These are phyloP conservation scores for Hylyphantes graminicola DNA, from an alignment of 1,140 invertebrate genomes.

Conservation along the genomic window DNA sequence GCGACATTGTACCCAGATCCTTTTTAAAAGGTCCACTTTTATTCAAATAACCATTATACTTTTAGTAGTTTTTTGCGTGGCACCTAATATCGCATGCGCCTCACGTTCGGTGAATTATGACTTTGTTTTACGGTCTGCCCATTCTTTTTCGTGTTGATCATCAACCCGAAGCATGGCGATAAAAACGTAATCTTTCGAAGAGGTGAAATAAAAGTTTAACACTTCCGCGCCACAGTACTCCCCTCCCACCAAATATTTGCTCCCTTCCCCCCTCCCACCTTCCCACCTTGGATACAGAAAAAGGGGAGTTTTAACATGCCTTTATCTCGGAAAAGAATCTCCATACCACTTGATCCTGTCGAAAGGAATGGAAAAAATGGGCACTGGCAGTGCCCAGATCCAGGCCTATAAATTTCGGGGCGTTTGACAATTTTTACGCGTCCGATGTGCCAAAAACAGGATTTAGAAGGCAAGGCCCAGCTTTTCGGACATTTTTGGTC, in stretches of 20 bases:
- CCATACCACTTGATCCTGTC: constrained; percentile 55
- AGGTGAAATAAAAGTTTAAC: constrained; percentile 44
- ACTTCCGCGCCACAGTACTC: constrained; percentile 9
- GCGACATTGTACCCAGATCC: too few species aligned
- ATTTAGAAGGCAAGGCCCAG: neutral
- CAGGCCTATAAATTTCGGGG: constrained; percentile 34
- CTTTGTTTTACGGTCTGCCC: neutral
- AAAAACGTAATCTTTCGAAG: constrained; percentile 18
- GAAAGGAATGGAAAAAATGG: constrained; percentile 36
- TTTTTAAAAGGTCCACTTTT: neutral
- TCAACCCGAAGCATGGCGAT: neutral
- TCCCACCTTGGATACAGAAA: too few species aligned
- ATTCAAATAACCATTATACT: constrained; percentile 10
- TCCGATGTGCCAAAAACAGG: neutral
- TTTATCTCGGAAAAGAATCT: constrained; percentile 49
- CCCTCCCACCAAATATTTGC: neutral
- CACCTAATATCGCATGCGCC: constrained; percentile 27
- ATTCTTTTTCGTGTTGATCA: constrained; percentile 10
- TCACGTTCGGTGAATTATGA: constrained; percentile 11
- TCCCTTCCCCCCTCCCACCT: neutral
- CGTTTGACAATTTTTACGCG: constrained; percentile 42
- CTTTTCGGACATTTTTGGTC: constrained; percentile 14
- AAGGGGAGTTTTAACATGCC: constrained; percentile 20
- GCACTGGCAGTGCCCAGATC: constrained; percentile 4
- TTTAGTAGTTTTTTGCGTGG: neutral